phyloP scores from a whole-genome alignment of 2,888 invertebrate genomes.

The Myathropa florea region DNA sequence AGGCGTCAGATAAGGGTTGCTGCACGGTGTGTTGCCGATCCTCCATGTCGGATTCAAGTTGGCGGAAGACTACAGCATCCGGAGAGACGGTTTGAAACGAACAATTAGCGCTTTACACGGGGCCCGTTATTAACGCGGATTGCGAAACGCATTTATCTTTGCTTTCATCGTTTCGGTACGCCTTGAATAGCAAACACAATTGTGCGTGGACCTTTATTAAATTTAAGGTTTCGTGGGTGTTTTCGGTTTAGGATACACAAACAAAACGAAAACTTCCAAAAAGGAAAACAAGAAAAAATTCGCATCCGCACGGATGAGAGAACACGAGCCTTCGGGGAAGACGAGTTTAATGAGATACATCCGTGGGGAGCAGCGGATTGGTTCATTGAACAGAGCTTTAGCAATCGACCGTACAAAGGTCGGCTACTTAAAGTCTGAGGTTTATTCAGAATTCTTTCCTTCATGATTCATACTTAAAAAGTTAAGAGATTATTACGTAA shows the following conservation, averaged over 20 bases:
- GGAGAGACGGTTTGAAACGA: slow-evolving; percentile 32
- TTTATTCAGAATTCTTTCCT: background rate
- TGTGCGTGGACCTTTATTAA: slow-evolving; percentile 34
- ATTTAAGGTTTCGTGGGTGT: slow-evolving; percentile 8
- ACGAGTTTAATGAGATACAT: background rate
- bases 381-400: background rate
- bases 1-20: slow-evolving; percentile 31
- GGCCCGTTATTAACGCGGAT: slow-evolving; percentile 53
- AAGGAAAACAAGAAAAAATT: background rate
- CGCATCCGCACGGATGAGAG: too few relatives aligned
- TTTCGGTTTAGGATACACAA: background rate
- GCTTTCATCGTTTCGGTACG: slow-evolving; percentile 31
- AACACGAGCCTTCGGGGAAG: background rate
- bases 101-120: slow-evolving; percentile 58
- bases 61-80: slow-evolving; percentile 10
- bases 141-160: slow-evolving; percentile 49
- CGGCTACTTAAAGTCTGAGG: background rate
- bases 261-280: background rate
- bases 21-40: background rate
- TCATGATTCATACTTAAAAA: background rate
- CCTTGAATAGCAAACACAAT: slow-evolving; percentile 16
- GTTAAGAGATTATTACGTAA: background rate
- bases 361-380: background rate
- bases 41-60: slow-evolving; percentile 1
- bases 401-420: background rate